Percentiles rank a stretch among this genome's conserved stretches.
phyloP scores from a whole-genome alignment of 1,140 invertebrate species.

The Micrasema longulum region DNA sequence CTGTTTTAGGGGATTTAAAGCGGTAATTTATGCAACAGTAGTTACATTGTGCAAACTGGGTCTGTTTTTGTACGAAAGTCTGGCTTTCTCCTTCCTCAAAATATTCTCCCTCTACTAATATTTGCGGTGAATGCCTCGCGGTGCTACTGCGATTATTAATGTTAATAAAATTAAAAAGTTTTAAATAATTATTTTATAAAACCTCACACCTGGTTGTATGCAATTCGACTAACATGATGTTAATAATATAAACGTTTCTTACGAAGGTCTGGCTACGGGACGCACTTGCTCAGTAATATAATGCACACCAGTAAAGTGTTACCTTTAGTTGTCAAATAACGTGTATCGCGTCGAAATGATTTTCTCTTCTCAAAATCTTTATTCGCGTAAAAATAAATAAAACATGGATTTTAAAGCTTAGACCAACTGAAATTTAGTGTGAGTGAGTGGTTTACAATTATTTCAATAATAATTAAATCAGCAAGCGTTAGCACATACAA shows the following conservation, averaged over 20 bases:
- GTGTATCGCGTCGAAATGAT: too few relatives aligned
- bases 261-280: too few relatives aligned
- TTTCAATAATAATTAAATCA: too few relatives aligned
- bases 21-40: slow-evolving; percentile 38
- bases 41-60: slow-evolving; percentile 42
- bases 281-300: too few relatives aligned
- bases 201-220: background rate
- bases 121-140: slow-evolving; percentile 20
- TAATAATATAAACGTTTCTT: background rate
- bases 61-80: slow-evolving; percentile 47
- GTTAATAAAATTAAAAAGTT: background rate
- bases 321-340: too few relatives aligned
- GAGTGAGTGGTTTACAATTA: too few relatives aligned
- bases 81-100: slow-evolving; percentile 12
- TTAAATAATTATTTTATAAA: background rate
- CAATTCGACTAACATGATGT: background rate
- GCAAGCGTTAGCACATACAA: too few relatives aligned
- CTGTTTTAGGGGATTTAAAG: slow-evolving; percentile 30
- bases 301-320: too few relatives aligned
- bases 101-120: background rate
- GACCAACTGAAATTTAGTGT: too few relatives aligned
- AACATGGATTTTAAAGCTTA: too few relatives aligned
- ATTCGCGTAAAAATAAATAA: too few relatives aligned
- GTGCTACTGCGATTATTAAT: background rate
- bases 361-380: too few relatives aligned